Base-by-base conservation (phyloP, 2,797 vertebrate genomes). In the Gobionotothen gibberifrons region DNA sequence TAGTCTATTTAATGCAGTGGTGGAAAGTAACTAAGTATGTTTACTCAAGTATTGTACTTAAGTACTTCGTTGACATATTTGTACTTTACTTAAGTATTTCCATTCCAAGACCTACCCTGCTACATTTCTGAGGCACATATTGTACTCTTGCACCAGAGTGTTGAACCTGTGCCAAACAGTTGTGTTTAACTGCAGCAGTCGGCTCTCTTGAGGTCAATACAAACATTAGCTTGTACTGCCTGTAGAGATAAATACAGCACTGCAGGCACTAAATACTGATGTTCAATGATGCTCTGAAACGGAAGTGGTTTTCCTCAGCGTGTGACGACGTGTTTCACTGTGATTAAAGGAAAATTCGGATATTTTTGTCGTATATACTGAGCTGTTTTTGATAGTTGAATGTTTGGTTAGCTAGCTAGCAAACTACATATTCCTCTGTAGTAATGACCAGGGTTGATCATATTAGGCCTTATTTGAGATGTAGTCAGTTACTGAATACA, bases 141-240 rank as follows among this genome's bases (percentile, higher is more conserved):
- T 26, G 26, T 26, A 26, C 26, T 26, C 26, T 26, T 26, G 26
- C 26, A 95, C 95, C 87, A 96, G 96, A 90, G 93, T 96, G 82
- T 94, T 96, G 83, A 97, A 96, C 0, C 93, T 94, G 76, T 93
- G 95, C 61, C 67, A 74, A 81, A 81, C 59, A 73, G 59, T 76
- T 83, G 36, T 26, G 60, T 51, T 82, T 69, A 63, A 70, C 81
- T 73, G 72, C 67, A 49, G 74, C 83, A 74, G 53, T 52, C 6
- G 1, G 29, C 54, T 70, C 59, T 26, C 46, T 4, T n/a, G 51
- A 47, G 84, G 70, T 82, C 80, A 73, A 56, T 52, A 53, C 77
- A 54, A 61, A 69, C 55, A 76, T 77, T 55, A 62, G 65, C 79
- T 84, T 51, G 57, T 58, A 19, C 64, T 47, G 61, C 47, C 39